Percentiles rank a stretch among this genome's conserved stretches.
Conservation (phyloP, 2,113 vertebrate species). For the Tricholaema leucomelas region DNA sequence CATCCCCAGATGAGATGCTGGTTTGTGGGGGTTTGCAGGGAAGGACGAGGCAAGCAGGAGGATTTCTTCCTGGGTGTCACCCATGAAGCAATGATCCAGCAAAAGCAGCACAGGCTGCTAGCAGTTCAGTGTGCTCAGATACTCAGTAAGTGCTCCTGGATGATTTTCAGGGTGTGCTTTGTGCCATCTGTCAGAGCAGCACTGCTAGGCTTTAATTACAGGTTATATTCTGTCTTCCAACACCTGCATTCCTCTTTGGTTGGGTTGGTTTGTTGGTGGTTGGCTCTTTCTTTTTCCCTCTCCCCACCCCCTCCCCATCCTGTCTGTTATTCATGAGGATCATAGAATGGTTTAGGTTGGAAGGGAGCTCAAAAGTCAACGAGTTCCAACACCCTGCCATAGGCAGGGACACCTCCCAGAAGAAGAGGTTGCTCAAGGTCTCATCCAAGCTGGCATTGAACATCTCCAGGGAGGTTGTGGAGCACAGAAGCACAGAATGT, state of each 20-base stretch:
- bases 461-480: too few relatives aligned
- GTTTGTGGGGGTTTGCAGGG: too few relatives aligned
- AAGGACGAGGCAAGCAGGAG: not conserved
- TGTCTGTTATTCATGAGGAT: slow-evolving; percentile 52
- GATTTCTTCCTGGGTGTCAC: slow-evolving; percentile 4
- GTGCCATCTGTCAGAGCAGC: slow-evolving; percentile 64
- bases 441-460: too few relatives aligned
- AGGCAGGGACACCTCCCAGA: too few relatives aligned
- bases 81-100: not conserved
- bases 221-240: slow-evolving; percentile 43
- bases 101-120: slow-evolving; percentile 34
- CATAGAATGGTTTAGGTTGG: too few relatives aligned
- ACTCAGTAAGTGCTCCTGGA: slow-evolving; percentile 26
- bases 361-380: too few relatives aligned
- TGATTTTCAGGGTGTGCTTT: slow-evolving; percentile 43
- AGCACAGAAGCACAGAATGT: too few relatives aligned
- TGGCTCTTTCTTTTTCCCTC: too few relatives aligned
- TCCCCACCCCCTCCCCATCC: not conserved
- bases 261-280: too few relatives aligned
- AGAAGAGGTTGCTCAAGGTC: too few relatives aligned
- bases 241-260: slow-evolving; percentile 51
- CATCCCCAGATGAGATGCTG: too few relatives aligned
- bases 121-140: not conserved
- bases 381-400: too few relatives aligned
- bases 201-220: slow-evolving; percentile 56